A percentile compares a stretch with the other conserved stretches of the same genome.
Conservation (phyloP, 1,140 invertebrate species). For the Drosophila jambulina region DNA sequence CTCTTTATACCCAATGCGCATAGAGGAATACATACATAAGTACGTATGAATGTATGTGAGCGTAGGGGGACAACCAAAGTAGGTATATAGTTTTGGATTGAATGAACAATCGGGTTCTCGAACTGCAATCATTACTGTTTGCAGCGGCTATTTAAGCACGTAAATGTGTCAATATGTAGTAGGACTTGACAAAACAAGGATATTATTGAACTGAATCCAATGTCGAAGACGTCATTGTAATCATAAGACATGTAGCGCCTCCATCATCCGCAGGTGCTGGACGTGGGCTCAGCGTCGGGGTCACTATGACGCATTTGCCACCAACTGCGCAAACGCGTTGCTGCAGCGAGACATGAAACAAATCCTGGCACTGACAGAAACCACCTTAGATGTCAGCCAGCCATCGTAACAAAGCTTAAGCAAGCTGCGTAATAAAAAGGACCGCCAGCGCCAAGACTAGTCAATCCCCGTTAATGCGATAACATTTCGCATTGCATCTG, state of each 20-base stretch:
- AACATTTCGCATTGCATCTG: neutral
- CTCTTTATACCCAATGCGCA: constrained; percentile 19
- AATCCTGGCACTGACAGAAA: constrained; percentile 45
- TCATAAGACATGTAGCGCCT: neutral
- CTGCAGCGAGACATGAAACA: constrained; percentile 31
- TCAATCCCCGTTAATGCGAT: constrained; percentile 2
- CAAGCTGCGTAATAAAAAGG: constrained; percentile 12
- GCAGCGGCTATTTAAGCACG: neutral
- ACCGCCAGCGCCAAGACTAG: neutral
- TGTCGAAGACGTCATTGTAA: constrained; percentile 18
- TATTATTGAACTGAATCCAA: neutral
- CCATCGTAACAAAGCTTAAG: neutral
- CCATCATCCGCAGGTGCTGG: constrained; percentile 18
- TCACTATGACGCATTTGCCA: constrained; percentile 58
- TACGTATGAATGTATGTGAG: neutral
- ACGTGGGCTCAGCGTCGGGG: neutral
- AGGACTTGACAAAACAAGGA: neutral
- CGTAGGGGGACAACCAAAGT: neutral
- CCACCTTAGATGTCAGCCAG: constrained; percentile 4
- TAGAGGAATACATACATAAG: neutral
- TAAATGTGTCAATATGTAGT: neutral
- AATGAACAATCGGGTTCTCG: neutral
- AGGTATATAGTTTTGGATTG: neutral
- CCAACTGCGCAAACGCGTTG: constrained; percentile 48
- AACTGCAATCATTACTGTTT: neutral